phyloP scores from a whole-genome alignment of 2,888 invertebrate genomes.

The Congeria kusceri region DNA sequence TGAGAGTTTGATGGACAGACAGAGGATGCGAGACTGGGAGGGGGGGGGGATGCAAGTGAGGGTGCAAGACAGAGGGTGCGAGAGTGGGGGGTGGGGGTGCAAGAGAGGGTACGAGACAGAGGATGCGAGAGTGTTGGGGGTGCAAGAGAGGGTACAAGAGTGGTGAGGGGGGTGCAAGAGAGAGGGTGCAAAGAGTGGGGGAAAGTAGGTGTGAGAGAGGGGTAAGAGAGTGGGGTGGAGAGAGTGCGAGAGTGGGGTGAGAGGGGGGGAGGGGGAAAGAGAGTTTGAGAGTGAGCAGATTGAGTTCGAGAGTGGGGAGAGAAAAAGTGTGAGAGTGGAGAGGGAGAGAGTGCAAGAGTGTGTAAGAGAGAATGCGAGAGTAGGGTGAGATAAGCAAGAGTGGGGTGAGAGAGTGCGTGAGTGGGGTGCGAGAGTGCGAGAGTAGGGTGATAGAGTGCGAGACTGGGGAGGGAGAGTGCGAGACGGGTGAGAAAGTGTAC shows the following conservation, averaged over 20 bases:
- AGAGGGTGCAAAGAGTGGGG: not conserved
- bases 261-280: not conserved
- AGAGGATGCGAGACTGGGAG: no score
- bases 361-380: not conserved
- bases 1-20: no score
- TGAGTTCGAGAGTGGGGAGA: not conserved
- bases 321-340: not conserved
- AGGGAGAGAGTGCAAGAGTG: slow-evolving; percentile 11
- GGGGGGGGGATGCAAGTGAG: not conserved
- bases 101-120: not conserved
- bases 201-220: not conserved
- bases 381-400: not conserved
- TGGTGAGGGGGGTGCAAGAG: not conserved
- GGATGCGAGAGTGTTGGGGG: not conserved
- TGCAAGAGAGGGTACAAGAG: not conserved
- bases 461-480: not conserved
- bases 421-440: not conserved
- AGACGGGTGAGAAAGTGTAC: not conserved
- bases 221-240: not conserved
- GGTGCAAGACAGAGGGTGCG: not conserved
- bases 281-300: not conserved
- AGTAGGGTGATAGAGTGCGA: not conserved
- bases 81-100: not conserved
- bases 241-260: slow-evolving; percentile 3
- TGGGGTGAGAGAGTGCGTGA: not conserved